phyloP scores from a whole-genome alignment of 2,797 vertebrate species.

The Adelosebastes latens region DNA sequence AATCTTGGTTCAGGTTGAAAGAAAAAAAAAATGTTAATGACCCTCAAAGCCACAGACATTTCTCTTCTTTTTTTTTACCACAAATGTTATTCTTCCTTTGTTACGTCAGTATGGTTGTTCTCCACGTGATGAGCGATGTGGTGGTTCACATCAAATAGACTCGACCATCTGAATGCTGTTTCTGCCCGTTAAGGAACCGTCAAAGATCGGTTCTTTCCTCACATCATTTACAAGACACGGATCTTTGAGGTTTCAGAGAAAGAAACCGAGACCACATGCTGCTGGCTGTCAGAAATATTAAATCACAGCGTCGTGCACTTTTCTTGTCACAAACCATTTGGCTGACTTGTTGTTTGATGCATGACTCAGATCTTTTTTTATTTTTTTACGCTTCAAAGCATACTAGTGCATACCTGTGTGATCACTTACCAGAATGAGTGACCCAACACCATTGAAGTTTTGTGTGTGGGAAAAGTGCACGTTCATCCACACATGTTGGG shows the following conservation, averaged over 20 bases:
- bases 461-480: background rate
- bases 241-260: slow-evolving; percentile 39
- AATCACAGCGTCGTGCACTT: background rate
- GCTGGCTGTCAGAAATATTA: slow-evolving; percentile 30
- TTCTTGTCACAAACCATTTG: slow-evolving; percentile 29
- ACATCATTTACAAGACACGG: slow-evolving; percentile 32
- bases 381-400: slow-evolving; percentile 49
- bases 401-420: slow-evolving; percentile 23
- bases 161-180: slow-evolving; percentile 57
- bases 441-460: background rate
- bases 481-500: slow-evolving; percentile 43
- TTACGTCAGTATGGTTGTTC: slow-evolving; percentile 42
- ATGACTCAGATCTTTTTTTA: slow-evolving; percentile 19
- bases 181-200: slow-evolving; percentile 40
- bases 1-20: slow-evolving; percentile 36
- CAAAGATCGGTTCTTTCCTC: slow-evolving; percentile 46
- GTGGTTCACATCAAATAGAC: slow-evolving; percentile 29
- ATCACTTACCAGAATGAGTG: background rate
- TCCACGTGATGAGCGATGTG: slow-evolving; percentile 37
- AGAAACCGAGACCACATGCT: slow-evolving; percentile 17
- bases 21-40: slow-evolving; percentile 10
- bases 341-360: slow-evolving; percentile 7
- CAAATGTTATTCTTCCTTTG: slow-evolving; percentile 48
- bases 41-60: slow-evolving; percentile 12
- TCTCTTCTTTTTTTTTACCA: background rate